These are phyloP conservation scores for Hipposideros armiger DNA, from an alignment of 2,113 vertebrate species.

Conservation along the genomic window DNA sequence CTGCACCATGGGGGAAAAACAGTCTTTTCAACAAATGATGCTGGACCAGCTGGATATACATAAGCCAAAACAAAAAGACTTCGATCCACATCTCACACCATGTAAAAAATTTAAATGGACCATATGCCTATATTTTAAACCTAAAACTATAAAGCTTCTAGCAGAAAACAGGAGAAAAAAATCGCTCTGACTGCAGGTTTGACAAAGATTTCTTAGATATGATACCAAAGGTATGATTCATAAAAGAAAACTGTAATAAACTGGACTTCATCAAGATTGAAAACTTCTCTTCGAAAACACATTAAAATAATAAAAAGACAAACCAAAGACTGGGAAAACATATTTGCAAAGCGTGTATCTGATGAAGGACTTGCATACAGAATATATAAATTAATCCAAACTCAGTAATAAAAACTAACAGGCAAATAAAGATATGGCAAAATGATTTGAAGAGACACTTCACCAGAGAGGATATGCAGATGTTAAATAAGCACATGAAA, in stretches of 20 bases:
- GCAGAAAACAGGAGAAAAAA: neutral
- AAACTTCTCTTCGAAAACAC: neutral
- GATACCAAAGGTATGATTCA: neutral
- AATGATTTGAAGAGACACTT: neutral
- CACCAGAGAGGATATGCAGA: neutral
- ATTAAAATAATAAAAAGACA: neutral
- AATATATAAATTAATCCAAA: neutral
- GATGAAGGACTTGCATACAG: neutral
- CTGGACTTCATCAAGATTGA: neutral
- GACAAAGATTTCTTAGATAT: neutral
- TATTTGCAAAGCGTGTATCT: neutral
- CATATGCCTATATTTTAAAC: neutral
- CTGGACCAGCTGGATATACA: neutral
- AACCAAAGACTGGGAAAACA: neutral
- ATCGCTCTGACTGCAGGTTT: neutral
- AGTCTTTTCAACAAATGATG: neutral
- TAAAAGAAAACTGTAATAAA: neutral
- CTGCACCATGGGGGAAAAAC: neutral
- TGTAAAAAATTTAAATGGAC: neutral
- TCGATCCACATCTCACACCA: neutral
- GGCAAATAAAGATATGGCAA: neutral
- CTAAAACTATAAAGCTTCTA: conserved; percentile 1
- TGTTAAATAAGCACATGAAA: neutral
- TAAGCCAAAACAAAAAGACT: neutral
- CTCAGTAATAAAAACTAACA: neutral